Percentiles rank a stretch among this genome's conserved stretches.
Evolutionary conservation across 2,888 invertebrate species (phyloP).

Genomic region (Xanthorhoe designata): DNA sequence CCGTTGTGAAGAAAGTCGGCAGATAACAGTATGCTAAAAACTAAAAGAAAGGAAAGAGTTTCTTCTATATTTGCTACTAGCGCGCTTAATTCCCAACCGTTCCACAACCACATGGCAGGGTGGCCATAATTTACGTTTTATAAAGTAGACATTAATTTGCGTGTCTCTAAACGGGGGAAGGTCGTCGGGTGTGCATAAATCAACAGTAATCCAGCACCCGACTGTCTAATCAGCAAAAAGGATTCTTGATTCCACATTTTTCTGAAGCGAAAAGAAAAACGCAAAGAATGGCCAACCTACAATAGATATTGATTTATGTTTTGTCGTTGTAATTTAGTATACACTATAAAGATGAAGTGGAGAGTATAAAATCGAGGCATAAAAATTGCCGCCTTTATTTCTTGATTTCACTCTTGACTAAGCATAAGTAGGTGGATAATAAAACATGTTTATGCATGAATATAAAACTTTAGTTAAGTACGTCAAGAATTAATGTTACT

Average conservation of each 20-base stretch:
- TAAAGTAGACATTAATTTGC: conserved; percentile 17
- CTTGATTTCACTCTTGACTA: too few species aligned
- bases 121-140: conserved; percentile 17
- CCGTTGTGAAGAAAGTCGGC: too few species aligned
- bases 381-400: background rate
- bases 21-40: too few species aligned
- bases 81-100: background rate
- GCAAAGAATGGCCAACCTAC: background rate
- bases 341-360: background rate
- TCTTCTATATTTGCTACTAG: too few species aligned
- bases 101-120: conserved; percentile 8
- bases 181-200: conserved; percentile 28
- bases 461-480: too few species aligned
- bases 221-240: conserved; percentile 18
- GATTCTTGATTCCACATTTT: conserved; percentile 1
- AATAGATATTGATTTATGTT: background rate
- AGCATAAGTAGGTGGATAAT: too few species aligned
- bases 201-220: conserved; percentile 15
- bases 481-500: too few species aligned
- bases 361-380: background rate
- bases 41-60: too few species aligned
- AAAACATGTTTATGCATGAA: too few species aligned
- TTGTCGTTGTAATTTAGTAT: background rate
- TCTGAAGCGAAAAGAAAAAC: background rate
- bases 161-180: conserved; percentile 16